Conservation (phyloP, 2,113 vertebrate genomes). For the Sceloporus undulatus region DNA sequence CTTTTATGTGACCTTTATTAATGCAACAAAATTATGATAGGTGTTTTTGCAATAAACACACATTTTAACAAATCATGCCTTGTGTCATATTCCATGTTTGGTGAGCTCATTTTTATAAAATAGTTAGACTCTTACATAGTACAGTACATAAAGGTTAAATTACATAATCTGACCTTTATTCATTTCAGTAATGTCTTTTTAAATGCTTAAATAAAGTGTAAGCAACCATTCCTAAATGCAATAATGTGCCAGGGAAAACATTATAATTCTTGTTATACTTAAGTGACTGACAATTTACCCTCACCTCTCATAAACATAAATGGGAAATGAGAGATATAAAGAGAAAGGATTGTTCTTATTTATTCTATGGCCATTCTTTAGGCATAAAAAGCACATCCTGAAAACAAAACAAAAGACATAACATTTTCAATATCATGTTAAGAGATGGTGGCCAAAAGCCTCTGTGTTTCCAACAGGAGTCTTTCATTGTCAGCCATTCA, state of each 20-base stretch:
- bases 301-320: conserved; percentile 20
- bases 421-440: neutral
- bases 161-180: conserved; percentile 17
- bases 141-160: conserved; percentile 1
- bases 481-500: neutral
- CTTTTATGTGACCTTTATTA: neutral
- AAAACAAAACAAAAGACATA: neutral
- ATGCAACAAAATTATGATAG: neutral
- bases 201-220: conserved; percentile 21
- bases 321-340: neutral
- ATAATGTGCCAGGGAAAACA: neutral
- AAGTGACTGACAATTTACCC: neutral
- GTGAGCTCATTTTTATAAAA: neutral
- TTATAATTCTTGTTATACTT: neutral
- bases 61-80: neutral
- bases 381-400: neutral
- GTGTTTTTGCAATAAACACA: neutral
- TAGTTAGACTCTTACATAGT: neutral
- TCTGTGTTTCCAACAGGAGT: neutral
- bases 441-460: neutral
- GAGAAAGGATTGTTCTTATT: neutral
- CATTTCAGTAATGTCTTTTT: conserved; percentile 17
- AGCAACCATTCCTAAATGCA: neutral
- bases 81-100: fast-evolving
- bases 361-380: neutral